phyloP scores from a whole-genome alignment of 2,888 invertebrate species.

The Loripinus fragilis region DNA sequence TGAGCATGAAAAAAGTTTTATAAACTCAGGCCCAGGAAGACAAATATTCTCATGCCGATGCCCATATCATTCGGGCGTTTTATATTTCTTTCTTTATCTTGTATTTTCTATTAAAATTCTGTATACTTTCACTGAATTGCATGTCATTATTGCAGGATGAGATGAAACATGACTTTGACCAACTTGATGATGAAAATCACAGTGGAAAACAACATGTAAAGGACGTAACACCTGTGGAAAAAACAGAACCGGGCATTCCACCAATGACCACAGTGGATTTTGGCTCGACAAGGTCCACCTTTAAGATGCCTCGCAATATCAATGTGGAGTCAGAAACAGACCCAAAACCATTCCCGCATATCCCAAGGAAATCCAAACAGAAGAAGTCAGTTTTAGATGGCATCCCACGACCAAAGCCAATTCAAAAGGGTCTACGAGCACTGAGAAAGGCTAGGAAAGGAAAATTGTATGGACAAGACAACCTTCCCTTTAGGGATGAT shows the following conservation, averaged over 20 bases:
- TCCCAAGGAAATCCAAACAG: not conserved
- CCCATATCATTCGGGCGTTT: no score
- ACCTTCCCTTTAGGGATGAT: not conserved
- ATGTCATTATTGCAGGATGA: no score
- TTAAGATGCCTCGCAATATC: not conserved
- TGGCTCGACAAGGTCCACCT: not conserved
- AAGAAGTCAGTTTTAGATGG: not conserved
- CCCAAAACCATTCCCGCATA: not conserved
- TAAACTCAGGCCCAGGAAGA: no score
- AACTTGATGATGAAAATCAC: not conserved
- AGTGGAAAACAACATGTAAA: not conserved
- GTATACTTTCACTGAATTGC: no score
- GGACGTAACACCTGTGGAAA: not conserved
- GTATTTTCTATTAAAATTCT: no score
- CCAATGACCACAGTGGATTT: not conserved
- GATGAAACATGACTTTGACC: not conserved
- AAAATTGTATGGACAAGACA: not conserved
- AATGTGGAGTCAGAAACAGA: not conserved
- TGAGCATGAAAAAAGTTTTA: no score
- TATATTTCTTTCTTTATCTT: no score
- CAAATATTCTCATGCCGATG: no score
- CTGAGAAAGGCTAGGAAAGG: not conserved
- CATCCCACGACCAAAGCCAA: not conserved
- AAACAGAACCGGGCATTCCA: not conserved
- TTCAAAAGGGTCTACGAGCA: not conserved